Conservation (phyloP, 1,140 invertebrate genomes). For the Druon quercuslanigerum region DNA sequence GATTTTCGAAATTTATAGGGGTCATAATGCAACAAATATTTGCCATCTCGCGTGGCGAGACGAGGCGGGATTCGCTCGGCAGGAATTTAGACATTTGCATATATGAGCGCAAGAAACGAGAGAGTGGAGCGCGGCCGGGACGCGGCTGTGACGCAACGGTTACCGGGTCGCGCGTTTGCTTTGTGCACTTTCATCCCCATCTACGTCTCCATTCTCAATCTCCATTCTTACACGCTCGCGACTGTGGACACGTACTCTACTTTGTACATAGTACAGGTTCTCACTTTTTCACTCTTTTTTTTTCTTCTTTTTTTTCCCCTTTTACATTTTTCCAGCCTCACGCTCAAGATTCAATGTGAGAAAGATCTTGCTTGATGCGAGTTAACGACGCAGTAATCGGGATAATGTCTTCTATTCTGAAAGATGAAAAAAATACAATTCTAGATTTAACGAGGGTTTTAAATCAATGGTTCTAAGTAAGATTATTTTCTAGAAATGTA, state of each 20-base stretch:
- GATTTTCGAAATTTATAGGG: constrained; percentile 42
- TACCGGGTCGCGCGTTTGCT: constrained; percentile 24
- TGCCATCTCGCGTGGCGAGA: constrained; percentile 22
- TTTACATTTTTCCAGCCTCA: not conserved
- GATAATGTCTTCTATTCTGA: too few species aligned
- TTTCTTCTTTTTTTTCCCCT: too few species aligned
- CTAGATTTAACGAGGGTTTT: too few species aligned
- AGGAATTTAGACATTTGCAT: constrained; percentile 37
- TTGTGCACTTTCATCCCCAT: not conserved
- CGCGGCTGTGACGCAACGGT: constrained; percentile 18
- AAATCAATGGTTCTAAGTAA: too few species aligned
- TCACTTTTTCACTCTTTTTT: constrained; percentile 9
- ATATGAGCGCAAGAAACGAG: constrained; percentile 3
- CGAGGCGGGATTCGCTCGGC: constrained; percentile 14
- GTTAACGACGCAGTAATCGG: too few species aligned
- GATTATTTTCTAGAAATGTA: too few species aligned
- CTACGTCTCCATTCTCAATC: not conserved
- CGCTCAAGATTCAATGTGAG: not conserved
- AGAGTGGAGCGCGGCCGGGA: not conserved
- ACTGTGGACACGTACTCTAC: constrained; percentile 16
- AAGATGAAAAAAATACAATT: too few species aligned
- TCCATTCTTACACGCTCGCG: not conserved
- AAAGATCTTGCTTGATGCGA: not conserved
- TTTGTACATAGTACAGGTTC: not conserved
- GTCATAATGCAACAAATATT: constrained; percentile 42